A percentile compares a stretch with the other conserved stretches of the same genome.
phyloP scores from a whole-genome alignment of 2,888 invertebrate genomes.

The Myopa testacea region DNA sequence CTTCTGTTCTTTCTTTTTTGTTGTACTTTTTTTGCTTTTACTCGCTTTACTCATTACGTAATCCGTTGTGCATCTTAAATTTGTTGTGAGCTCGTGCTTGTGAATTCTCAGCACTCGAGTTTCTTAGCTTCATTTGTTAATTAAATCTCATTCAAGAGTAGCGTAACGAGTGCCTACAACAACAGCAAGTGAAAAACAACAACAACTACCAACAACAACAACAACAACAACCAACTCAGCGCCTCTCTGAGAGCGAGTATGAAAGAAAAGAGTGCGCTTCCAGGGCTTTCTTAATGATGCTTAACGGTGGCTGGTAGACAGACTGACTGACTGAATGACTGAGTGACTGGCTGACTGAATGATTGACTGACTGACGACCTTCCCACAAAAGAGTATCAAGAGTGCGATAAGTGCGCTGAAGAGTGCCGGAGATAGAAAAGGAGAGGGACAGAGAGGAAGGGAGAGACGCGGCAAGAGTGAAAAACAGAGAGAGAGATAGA shows the following conservation, averaged over 20 bases:
- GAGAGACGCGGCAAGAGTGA: too few relatives aligned
- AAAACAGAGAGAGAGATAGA: too few relatives aligned
- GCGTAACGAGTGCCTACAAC: not conserved
- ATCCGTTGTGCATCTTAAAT: not conserved
- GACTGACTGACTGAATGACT: not conserved
- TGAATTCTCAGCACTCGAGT: not conserved
- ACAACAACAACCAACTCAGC: too few relatives aligned
- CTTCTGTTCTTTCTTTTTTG: not conserved
- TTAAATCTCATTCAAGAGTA: constrained; percentile 13
- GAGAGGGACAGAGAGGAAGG: too few relatives aligned
- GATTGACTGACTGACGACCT: too few relatives aligned
- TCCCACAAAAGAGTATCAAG: too few relatives aligned
- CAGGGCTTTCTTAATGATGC: not conserved
- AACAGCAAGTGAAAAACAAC: too few relatives aligned
- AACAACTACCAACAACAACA: too few relatives aligned
- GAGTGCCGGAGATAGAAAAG: too few relatives aligned
- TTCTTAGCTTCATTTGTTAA: not conserved
- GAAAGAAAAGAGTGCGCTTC: not conserved
- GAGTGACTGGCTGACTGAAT: too few relatives aligned
- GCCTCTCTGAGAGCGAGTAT: too few relatives aligned
- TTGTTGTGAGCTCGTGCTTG: not conserved
- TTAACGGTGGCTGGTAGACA: not conserved
- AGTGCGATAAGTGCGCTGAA: too few relatives aligned
- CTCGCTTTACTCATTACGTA: not conserved
- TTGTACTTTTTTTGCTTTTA: not conserved